Conservation (phyloP, 1,140 invertebrate species). For the Diabrotica virgifera region DNA sequence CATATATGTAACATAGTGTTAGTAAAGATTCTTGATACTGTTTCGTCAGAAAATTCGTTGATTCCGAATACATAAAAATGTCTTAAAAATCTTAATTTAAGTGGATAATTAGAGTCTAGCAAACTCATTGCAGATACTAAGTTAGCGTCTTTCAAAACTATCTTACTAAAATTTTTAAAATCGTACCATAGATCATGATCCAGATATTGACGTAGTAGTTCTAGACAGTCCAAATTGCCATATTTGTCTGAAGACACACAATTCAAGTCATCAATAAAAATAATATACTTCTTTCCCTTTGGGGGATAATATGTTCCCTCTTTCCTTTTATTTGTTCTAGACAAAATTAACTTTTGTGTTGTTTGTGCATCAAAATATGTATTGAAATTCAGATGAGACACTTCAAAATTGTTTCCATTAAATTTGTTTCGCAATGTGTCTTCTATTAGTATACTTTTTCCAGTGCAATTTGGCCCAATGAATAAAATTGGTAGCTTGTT, state of each 20-base stretch:
- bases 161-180: conserved; percentile 70
- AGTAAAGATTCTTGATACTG: conserved; percentile 78
- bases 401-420: conserved; percentile 66
- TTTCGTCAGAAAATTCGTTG: conserved; percentile 79
- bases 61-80: conserved; percentile 84
- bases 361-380: conserved; percentile 79
- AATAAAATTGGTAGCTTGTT: conserved; percentile 70
- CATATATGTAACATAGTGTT: conserved; percentile 72
- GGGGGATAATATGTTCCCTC: conserved; percentile 78
- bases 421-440: conserved; percentile 78
- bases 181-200: conserved; percentile 86
- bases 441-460: conserved; percentile 85
- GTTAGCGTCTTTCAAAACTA: conserved; percentile 73
- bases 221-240: conserved; percentile 83
- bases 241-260: conserved; percentile 81
- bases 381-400: conserved; percentile 82
- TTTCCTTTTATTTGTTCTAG: conserved; percentile 75
- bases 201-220: conserved; percentile 81
- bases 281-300: conserved; percentile 66
- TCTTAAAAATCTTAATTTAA: conserved; percentile 63
- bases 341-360: conserved; percentile 80
- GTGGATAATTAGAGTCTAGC: conserved; percentile 56
- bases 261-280: conserved; percentile 91
- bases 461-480: conserved; percentile 86
- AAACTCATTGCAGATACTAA: conserved; percentile 79